Conservation (phyloP, 2,888 invertebrate species). For the Dryomyza anilis region DNA sequence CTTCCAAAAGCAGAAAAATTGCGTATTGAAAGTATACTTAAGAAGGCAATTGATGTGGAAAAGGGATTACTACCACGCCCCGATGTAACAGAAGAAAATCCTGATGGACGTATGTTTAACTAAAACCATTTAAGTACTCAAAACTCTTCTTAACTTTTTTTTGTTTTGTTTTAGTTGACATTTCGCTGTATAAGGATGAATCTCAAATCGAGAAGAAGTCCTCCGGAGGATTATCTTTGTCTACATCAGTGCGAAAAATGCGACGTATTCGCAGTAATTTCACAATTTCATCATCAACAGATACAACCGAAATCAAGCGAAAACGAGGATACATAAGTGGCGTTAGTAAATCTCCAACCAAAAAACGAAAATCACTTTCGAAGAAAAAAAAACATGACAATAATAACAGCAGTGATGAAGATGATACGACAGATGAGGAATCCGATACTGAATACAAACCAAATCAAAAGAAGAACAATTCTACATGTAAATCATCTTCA, state of each 20-base stretch:
- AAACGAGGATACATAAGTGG: conserved; percentile 28
- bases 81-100: conserved; percentile 79
- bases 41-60: conserved; percentile 82
- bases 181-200: conserved; percentile 82
- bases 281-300: conserved; percentile 21
- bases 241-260: conserved; percentile 31
- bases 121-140: conserved; percentile 3
- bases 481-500: conserved; percentile 40
- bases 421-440: conserved; percentile 41
- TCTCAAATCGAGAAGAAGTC: conserved; percentile 70
- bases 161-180: conserved; percentile 69
- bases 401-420: conserved; percentile 36
- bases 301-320: conserved; percentile 31
- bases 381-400: conserved; percentile 39
- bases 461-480: conserved; percentile 37
- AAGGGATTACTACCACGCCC: conserved; percentile 70
- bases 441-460: conserved; percentile 48
- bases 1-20: conserved; percentile 76
- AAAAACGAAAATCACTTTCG: conserved; percentile 38
- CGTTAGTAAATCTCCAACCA: conserved; percentile 32
- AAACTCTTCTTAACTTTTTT: conserved; percentile 13
- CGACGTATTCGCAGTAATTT: conserved; percentile 33
- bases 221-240: conserved; percentile 28
- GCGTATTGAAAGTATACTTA: conserved; percentile 81
- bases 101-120: conserved; percentile 77